Evolutionary conservation across 23 tunicate genomes (phyloP), one percentile per base, ranked within the genome.

Genomic region (Clavelina lepadiformis): DNA sequence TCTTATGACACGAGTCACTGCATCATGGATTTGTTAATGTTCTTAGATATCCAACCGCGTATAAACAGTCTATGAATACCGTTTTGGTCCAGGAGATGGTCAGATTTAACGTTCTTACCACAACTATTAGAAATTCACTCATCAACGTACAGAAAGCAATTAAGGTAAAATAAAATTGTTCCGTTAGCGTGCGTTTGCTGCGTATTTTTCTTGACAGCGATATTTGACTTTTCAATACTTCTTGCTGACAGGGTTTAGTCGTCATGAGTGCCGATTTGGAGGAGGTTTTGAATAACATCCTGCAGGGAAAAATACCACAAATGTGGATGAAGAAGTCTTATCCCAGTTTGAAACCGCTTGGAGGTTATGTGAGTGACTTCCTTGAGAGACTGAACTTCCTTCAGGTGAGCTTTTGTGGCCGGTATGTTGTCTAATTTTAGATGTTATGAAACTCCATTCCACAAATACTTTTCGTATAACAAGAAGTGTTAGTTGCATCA

Each of bases 11-110:
- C 18, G 18, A 44, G 50, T 18, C 13, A 13, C 50, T 44, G 50
- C 50, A 13, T 13, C 13, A 44, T 44, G 18, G 18, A n/a, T n/a
- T n/a, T n/a, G n/a, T 41, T 20, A 54, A 54, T 66, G n/a, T 33
- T 72, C 58, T 11, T 41, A 89, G 97, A 31, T 91, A 83, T 53
- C 98, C 98, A n/a, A 93, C 98, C 32, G 86, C 38, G 28, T 93
- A 93, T 83, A 83, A 84, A 35, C 93, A 93, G 54, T 93, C 98
- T 1, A 93, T 93, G 98, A 93, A 93, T 73, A 93, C 98, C 23
- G 98, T 93, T n/a, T 79, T 93, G 11, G 98, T 93, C 45, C 98
- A 93, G 67, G 98, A 93, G 59, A 93, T 93, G 98, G 98, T 93
- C 41, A 53, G 98, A 28, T 93, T 93, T 71, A 93, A 93, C 55